These are phyloP conservation scores for Alviniconcha strummeri DNA, from an alignment of 2,888 invertebrate genomes.

Conservation along the genomic window DNA sequence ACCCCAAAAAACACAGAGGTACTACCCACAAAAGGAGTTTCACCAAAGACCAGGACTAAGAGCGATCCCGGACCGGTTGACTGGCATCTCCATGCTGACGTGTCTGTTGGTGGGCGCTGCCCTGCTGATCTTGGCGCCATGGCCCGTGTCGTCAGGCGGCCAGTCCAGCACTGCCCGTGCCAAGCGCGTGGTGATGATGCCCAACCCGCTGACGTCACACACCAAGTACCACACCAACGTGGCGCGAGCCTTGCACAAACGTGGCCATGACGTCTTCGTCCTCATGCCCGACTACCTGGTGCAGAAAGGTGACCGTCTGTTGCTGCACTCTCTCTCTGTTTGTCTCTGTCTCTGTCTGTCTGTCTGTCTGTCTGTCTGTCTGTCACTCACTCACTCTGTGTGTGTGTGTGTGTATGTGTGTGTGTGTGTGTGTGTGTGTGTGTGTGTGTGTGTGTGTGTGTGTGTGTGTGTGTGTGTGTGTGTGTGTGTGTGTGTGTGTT, in stretches of 20 bases:
- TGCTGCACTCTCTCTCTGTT: no score
- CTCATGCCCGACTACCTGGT: conserved; percentile 33
- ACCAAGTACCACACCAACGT: conserved; percentile 38
- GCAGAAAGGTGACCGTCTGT: conserved; percentile 8
- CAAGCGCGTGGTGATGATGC: conserved; percentile 38
- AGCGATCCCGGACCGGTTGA: not conserved
- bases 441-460: not conserved
- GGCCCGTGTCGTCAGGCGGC: not conserved
- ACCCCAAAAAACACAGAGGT: not conserved
- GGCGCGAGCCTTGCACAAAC: conserved; percentile 27
- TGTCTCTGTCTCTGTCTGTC: no score
- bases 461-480: not conserved
- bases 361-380: no score
- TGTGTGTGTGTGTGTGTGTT: not conserved
- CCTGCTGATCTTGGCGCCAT: conserved; percentile 2
- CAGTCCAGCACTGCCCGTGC: not conserved
- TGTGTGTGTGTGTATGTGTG: not conserved
- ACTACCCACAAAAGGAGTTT: not conserved
- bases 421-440: not conserved
- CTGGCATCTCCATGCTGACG: not conserved
- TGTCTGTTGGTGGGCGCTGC: not conserved
- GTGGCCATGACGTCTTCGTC: conserved; percentile 27
- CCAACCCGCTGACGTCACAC: conserved; percentile 34
- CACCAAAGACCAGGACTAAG: not conserved
- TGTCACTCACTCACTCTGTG: not conserved